Percentiles rank a stretch among this genome's conserved stretches.
These are phyloP conservation scores for Irena cyanogastra DNA, from an alignment of 2,113 vertebrate species.

Conservation along the genomic window DNA sequence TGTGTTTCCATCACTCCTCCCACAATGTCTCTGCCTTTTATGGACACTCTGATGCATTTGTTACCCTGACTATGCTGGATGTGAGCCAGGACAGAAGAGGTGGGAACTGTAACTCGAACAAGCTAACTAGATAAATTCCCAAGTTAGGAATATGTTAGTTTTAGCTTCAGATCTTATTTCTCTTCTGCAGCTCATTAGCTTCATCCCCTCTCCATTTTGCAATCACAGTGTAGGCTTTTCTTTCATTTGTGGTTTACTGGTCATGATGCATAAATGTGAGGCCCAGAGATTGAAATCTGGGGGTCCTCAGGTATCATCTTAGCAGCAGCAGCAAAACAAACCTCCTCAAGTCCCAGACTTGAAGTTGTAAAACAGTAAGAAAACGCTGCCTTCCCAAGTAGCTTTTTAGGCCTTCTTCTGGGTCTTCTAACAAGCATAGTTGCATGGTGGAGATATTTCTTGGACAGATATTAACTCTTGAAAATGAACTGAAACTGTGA, in stretches of 20 bases:
- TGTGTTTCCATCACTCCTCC: not conserved
- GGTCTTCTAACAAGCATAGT: not conserved
- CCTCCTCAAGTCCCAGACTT: not conserved
- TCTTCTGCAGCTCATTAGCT: not conserved
- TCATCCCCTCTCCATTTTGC: not conserved
- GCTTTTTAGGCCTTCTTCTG: not conserved
- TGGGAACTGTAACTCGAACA: not conserved
- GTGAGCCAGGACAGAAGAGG: not conserved
- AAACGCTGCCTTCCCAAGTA: not conserved
- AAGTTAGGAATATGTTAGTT: not conserved
- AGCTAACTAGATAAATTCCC: not conserved
- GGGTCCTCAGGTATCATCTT: too few relatives aligned
- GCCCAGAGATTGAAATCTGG: not conserved
- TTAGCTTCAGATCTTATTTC: not conserved
- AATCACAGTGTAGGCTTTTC: not conserved
- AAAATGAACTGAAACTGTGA: not conserved
- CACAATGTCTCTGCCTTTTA: not conserved
- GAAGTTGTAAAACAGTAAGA: not conserved
- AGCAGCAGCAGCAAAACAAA: not conserved
- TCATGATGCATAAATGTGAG: not conserved
- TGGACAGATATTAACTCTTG: not conserved
- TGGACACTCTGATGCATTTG: not conserved
- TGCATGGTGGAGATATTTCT: not conserved
- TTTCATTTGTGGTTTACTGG: not conserved
- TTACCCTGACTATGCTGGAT: not conserved